These are phyloP conservation scores for Apeltes quadracus DNA, from an alignment of 2,113 vertebrate genomes.

Conservation along the genomic window DNA sequence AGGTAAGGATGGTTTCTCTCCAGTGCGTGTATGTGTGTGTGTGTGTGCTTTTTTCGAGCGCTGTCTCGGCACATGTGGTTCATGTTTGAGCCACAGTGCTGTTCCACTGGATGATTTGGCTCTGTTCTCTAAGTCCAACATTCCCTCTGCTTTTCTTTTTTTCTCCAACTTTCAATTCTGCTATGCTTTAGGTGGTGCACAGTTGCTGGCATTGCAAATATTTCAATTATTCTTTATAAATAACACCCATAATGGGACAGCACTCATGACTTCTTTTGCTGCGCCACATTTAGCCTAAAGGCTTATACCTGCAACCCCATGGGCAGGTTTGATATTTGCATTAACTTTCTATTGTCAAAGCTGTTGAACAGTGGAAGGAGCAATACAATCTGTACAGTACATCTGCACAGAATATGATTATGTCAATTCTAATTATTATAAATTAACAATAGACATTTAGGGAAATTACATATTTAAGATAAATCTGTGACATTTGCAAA, in stretches of 20 bases:
- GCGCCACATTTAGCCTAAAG: neutral
- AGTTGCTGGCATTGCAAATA: slow-evolving; percentile 4
- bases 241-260: neutral
- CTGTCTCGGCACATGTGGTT: slow-evolving; percentile 78
- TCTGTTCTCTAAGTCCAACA: slow-evolving; percentile 56
- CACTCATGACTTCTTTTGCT: neutral
- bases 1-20: slow-evolving; percentile 58
- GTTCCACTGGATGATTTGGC: slow-evolving; percentile 72
- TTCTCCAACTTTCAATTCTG: slow-evolving; percentile 35
- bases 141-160: slow-evolving; percentile 46
- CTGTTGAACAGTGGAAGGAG: neutral
- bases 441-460: neutral
- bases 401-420: neutral
- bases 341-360: neutral
- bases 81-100: slow-evolving; percentile 70
- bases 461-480: neutral
- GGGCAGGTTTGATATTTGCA: neutral
- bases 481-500: neutral
- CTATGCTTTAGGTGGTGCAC: slow-evolving; percentile 22
- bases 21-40: slow-evolving; percentile 1
- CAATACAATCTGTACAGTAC: neutral
- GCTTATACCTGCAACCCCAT: neutral
- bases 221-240: neutral
- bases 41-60: slow-evolving; percentile 30
- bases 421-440: neutral